phyloP scores from a whole-genome alignment of 1,140 invertebrate species.

The Meloidogyne exigua region DNA sequence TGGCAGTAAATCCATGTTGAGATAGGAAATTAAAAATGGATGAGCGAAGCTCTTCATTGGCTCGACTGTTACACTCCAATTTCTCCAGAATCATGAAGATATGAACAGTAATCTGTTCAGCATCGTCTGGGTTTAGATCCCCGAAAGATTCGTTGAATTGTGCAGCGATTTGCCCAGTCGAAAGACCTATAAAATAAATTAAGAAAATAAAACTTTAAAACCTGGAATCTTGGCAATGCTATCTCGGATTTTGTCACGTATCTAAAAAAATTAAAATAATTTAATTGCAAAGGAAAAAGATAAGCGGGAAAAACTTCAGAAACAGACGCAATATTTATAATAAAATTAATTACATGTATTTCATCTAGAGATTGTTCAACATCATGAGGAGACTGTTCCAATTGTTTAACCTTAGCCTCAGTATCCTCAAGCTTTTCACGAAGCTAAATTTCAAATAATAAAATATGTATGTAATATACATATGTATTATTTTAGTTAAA shows the following conservation, averaged over 20 bases:
- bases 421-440: conserved; percentile 19
- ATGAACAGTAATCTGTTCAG: conserved; percentile 12
- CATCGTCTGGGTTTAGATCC: conserved; percentile 7
- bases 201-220: not conserved
- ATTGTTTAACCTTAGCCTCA: not conserved
- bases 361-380: not conserved
- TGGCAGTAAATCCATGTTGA: not conserved
- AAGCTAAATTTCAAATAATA: conserved; percentile 8
- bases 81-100: conserved; percentile 22
- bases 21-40: conserved; percentile 19
- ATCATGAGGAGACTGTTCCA: conserved; percentile 3
- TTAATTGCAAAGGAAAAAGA: not conserved
- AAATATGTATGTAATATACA: not conserved
- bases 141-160: not conserved
- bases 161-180: not conserved
- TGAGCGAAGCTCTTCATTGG: not conserved
- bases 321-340: no score
- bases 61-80: conserved; percentile 1
- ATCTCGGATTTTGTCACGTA: not conserved
- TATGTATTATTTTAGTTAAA: no score
- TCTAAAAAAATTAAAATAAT: conserved; percentile 7
- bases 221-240: not conserved
- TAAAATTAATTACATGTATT: not conserved
- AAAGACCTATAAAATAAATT: not conserved
- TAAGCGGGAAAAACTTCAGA: no score